Evolutionary conservation across 2,113 vertebrate genomes (phyloP), one percentile per base, ranked within the genome.

Genomic region (Rhea americana): DNA sequence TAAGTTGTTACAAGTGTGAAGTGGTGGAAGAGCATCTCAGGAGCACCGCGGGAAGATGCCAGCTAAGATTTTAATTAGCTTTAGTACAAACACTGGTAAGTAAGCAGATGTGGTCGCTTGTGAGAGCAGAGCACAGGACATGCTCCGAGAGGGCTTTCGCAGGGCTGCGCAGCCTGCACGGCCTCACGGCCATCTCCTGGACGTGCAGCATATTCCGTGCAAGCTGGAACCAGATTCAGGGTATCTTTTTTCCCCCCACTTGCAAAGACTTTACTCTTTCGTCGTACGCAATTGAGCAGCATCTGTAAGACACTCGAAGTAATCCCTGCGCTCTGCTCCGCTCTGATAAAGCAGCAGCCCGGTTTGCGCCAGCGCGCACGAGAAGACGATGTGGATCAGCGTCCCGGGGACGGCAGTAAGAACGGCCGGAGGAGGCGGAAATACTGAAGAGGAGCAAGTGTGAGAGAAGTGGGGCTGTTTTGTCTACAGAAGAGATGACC

Each of bases 111-210:
- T 0, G 26, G 13, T 10, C 13, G 20, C 59, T 18, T 51, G 39
- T 3, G 62, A 41, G 74, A 82, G 24, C 37, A 15, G 74, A 82
- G 24, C 37, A 15, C n/a, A 48, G 82, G 56, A 56, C 16, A 47
- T 74, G 55, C 15, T 59, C 32, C 24, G 1, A 4, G 78, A 79
- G 35, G 35, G 43, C 26, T 14, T 19, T 11, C 19, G 24, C 0
- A 0, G 48, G 1, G 21, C 48, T 20, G 0, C 1, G 1, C 32
- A 47, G 45, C 18, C 28, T 5, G 37, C 1, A 5, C 3, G 11
- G 43, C 13, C 56, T 67, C 78, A 4, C 5, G 3, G 1, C 56
- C 19, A 5, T 4, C 62, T 47, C 87, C 81, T 8, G 28, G 1
- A 2, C 15, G 6, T 1, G 4, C 2, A 32, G 17, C 3, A 9